Evolutionary conservation across 1,140 invertebrate species (phyloP).

Genomic region (Periplaneta americana): DNA sequence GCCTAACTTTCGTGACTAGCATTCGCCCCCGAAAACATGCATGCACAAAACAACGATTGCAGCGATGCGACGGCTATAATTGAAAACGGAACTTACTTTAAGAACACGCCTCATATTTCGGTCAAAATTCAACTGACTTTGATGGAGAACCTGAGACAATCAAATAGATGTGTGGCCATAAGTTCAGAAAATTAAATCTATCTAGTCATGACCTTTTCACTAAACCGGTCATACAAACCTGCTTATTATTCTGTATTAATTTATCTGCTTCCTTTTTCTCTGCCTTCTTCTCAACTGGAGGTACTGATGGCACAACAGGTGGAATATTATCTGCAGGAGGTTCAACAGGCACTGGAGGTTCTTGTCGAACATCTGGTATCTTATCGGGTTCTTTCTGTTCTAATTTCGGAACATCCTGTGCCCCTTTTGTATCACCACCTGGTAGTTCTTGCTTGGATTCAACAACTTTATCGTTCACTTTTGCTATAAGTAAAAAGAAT

Average conservation of each 20-base stretch:
- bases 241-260: background rate
- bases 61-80: no score
- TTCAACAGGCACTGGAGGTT: constrained; percentile 47
- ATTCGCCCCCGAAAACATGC: no score
- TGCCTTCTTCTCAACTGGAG: background rate
- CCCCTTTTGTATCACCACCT: background rate
- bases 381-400: background rate
- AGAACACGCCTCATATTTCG: no score
- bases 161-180: no score
- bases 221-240: background rate
- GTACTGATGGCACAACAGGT: background rate
- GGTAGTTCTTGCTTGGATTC: background rate
- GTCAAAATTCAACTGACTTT: no score
- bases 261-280: background rate
- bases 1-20: no score
- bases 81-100: no score
- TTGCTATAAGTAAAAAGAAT: background rate
- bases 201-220: no score
- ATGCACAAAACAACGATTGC: no score
- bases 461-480: background rate
- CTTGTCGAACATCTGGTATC: constrained; percentile 30
- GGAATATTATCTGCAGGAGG: constrained; percentile 23
- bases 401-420: background rate
- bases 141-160: no score
- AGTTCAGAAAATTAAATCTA: no score